Conservation (phyloP, 2,113 vertebrate species). For the Garra rufa region DNA sequence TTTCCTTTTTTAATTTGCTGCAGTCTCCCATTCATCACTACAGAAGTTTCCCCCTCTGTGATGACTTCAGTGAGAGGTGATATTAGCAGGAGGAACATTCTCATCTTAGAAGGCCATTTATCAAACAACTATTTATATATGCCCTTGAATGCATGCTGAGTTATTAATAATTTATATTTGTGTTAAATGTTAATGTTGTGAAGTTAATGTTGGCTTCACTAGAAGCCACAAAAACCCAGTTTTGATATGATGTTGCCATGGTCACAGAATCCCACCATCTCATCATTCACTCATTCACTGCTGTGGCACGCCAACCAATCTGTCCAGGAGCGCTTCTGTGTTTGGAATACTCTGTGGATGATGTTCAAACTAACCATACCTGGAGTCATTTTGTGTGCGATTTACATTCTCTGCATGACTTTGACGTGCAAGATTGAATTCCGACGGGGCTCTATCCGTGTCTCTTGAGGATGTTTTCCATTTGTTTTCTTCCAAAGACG, state of each 20-base stretch:
- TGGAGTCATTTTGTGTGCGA: conserved; percentile 3
- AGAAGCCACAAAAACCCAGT: background rate
- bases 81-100: background rate
- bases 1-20: background rate
- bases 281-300: conserved; percentile 22
- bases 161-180: background rate
- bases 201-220: background rate
- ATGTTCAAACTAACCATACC: background rate
- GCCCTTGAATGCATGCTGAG: background rate
- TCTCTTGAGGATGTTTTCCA: conserved; percentile 57
- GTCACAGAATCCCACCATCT: conserved; percentile 20
- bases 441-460: conserved; percentile 22
- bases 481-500: conserved; percentile 44
- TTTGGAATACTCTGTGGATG: background rate
- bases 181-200: background rate
- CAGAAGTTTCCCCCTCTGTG: background rate
- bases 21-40: background rate
- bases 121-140: background rate
- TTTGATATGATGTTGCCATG: conserved; percentile 16
- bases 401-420: conserved; percentile 28
- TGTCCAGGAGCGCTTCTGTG: conserved; percentile 1
- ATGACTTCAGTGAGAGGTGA: background rate
- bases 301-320: conserved; percentile 12
- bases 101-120: background rate
- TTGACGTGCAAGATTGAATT: conserved; percentile 58